Evolutionary conservation across 2,797 vertebrate species (phyloP).

Genomic region (Neoniphon sammara): DNA sequence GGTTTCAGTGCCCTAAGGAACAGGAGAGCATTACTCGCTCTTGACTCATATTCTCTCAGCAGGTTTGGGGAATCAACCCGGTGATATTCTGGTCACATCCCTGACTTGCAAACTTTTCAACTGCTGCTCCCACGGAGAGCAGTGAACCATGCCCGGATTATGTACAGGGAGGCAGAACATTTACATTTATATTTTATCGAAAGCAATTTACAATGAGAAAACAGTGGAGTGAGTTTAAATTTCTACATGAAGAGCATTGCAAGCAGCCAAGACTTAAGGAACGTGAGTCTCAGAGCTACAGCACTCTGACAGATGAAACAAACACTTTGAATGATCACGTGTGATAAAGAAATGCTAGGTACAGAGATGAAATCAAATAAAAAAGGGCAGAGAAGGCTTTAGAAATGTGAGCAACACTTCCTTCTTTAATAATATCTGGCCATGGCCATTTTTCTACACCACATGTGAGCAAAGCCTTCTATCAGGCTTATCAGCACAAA

Average conservation of each 20-base stretch:
- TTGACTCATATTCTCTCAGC: background rate
- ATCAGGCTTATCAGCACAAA: constrained; percentile 55
- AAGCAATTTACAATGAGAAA: too few species aligned
- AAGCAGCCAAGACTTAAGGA: too few species aligned
- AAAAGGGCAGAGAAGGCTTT: background rate
- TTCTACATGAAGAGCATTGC: too few species aligned
- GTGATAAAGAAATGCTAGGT: background rate
- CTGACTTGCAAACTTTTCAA: background rate
- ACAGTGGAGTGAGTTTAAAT: too few species aligned
- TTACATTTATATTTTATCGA: too few species aligned
- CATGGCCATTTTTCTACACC: constrained; percentile 16
- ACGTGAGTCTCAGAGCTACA: too few species aligned
- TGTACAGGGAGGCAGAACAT: too few species aligned
- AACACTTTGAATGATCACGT: constrained; percentile 1
- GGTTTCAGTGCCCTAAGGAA: background rate
- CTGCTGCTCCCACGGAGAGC: background rate
- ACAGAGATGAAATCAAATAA: background rate
- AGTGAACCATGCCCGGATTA: background rate
- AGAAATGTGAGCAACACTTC: constrained; percentile 10
- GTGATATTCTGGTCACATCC: background rate
- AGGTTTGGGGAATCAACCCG: background rate
- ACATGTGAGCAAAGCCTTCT: constrained; percentile 50
- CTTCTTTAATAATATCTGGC: constrained; percentile 44
- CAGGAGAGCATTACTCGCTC: background rate
- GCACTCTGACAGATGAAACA: background rate